Evolutionary conservation across 2,797 vertebrate genomes (phyloP), one percentile per base, ranked within the genome.

Genomic region (Sebastes nivosus): DNA sequence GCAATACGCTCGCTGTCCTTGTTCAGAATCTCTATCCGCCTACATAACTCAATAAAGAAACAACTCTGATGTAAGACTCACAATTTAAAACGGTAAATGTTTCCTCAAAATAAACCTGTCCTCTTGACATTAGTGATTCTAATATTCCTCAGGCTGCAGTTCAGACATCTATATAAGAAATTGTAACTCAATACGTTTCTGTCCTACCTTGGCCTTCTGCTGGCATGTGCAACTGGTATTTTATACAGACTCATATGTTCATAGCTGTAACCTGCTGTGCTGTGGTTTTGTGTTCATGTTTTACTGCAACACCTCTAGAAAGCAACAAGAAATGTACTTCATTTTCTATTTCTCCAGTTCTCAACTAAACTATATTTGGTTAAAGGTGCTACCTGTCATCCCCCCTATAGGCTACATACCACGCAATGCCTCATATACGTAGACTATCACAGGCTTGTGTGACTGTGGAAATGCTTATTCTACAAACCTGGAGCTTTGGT

Each of bases 11-110:
- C 27, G 36, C 63, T 81, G 34, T 74, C 63, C 68, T 80, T 71
- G 57, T 72, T 85, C 50, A 79, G 58, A 83, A 66, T 72, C n/a
- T 83, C 73, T 79, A 24, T 58, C 64, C 24, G 3, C 86, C 79
- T 76, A 79, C 79, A 72, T 64, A 70, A 52, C 38, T 64, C 52
- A 24, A 65, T 72, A 65, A 72, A 68, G 36, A 38, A 61, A 75
- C 61, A 66, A 36, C 32, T 46, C 38, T 65, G 22, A 77, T 64
- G 52, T 29, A 34, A 80, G 52, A 68, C 22, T 77, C 36, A 36
- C 13, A 58, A 64, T 77, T 87, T 52, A 30, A 75, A 75, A 27
- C 25, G 12, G 38, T 78, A 69, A 54, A 72, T 58, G 69, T 72
- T 72, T 75, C 29, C 59, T 81, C 34, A 77, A 83, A 84, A 87